phyloP scores from a whole-genome alignment of 92 coral and sea anemone species.

The Anthopleura xanthogrammica region DNA sequence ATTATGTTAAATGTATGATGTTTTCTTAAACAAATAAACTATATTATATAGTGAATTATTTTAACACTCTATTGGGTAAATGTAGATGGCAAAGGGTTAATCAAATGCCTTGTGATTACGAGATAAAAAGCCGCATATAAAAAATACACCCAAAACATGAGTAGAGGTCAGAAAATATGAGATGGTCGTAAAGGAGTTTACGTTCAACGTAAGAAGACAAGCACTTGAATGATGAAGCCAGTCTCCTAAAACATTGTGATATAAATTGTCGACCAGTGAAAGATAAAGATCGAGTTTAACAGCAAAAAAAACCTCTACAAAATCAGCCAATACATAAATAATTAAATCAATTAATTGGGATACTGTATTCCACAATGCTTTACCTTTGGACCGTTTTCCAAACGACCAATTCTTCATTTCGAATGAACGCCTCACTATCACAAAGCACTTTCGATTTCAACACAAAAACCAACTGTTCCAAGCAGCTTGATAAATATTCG shows the following conservation, averaged over 20 bases:
- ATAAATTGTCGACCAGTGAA: neutral
- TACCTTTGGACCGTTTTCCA: constrained; percentile 26
- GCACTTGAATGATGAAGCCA: neutral
- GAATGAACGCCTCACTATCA: neutral
- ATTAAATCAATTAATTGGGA: neutral
- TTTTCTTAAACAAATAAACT: too few species aligned
- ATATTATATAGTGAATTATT: too few species aligned
- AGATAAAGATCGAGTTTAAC: neutral
- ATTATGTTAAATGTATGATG: too few species aligned
- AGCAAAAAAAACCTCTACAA: neutral
- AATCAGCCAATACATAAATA: neutral
- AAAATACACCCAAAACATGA: too few species aligned
- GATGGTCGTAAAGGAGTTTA: too few species aligned
- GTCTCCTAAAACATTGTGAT: neutral
- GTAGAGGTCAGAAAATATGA: too few species aligned
- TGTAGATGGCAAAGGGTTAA: too few species aligned
- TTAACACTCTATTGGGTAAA: too few species aligned
- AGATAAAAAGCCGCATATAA: too few species aligned
- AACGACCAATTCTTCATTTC: neutral
- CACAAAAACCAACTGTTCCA: neutral
- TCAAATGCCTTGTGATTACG: too few species aligned
- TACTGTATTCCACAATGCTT: neutral
- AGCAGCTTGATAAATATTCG: neutral
- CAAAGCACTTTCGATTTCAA: constrained; percentile 2
- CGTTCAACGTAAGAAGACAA: too few species aligned